Conservation (phyloP, 53 echinoderm and acorn worm genomes). For the Hippasteria phrygiana region DNA sequence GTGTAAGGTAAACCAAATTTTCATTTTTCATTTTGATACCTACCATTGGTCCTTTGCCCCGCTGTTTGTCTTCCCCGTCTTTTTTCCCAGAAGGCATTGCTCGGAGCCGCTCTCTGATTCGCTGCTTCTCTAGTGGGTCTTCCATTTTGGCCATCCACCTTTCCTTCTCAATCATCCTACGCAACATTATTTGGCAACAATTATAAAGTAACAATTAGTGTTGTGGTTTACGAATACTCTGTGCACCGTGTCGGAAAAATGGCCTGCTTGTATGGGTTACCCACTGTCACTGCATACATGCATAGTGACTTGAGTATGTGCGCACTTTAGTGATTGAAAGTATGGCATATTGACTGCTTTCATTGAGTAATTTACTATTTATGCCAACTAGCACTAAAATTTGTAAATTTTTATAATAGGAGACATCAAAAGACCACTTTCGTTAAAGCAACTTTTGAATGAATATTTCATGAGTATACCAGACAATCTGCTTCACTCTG, state of each 20-base stretch:
- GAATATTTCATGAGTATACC: neutral
- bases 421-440: no score
- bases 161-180: constrained; percentile 54
- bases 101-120: constrained; percentile 89
- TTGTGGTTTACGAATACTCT: no score
- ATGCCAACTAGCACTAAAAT: no score
- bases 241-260: no score
- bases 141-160: constrained; percentile 81
- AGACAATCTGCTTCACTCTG: constrained; percentile 1
- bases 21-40: neutral
- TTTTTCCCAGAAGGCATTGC: constrained; percentile 80
- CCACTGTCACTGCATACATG: no score
- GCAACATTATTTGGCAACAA: no score
- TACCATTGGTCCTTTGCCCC: constrained; percentile 96
- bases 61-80: constrained; percentile 73
- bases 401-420: no score
- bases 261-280: no score
- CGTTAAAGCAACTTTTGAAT: no score
- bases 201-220: no score
- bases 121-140: constrained; percentile 83
- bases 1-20: neutral
- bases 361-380: no score
- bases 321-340: neutral
- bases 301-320: neutral
- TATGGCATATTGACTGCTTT: neutral